Evolutionary conservation across 2,888 invertebrate species (phyloP).

Genomic region (Atethmia centrago): DNA sequence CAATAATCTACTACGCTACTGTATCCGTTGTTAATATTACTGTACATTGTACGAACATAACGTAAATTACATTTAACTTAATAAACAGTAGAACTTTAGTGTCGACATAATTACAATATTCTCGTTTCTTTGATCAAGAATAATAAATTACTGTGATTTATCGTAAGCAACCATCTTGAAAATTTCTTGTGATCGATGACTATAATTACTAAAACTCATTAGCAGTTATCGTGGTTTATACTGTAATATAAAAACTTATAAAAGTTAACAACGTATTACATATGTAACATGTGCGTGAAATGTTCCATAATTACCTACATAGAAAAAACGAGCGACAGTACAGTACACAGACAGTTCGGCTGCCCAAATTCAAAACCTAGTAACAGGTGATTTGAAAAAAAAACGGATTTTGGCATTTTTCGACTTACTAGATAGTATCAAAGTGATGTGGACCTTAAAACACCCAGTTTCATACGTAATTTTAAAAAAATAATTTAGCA

Average conservation of each 20-base stretch:
- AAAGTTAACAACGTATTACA: no score
- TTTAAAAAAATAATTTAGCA: no score
- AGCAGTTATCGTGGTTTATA: constrained; percentile 10
- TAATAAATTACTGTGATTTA: constrained; percentile 47
- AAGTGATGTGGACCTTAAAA: no score
- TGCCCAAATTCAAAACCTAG: no score
- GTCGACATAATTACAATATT: constrained; percentile 53
- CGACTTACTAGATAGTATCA: no score
- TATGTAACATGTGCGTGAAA: background rate
- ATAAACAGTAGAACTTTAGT: constrained; percentile 31
- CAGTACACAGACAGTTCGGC: no score
- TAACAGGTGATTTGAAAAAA: no score
- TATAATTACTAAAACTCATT: constrained; percentile 51
- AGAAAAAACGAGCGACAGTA: no score
- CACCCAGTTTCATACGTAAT: no score
- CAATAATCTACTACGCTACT: background rate
- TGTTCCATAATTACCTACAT: no score
- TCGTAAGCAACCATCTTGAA: constrained; percentile 53
- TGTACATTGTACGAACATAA: constrained; percentile 6
- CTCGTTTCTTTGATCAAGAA: constrained; percentile 48
- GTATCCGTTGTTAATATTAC: constrained; percentile 15
- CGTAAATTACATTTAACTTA: constrained; percentile 23
- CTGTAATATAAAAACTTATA: background rate
- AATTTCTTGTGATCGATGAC: constrained; percentile 54
- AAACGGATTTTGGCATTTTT: no score